phyloP scores from a whole-genome alignment of 1,140 invertebrate species.

The Scylla paramamosain region DNA sequence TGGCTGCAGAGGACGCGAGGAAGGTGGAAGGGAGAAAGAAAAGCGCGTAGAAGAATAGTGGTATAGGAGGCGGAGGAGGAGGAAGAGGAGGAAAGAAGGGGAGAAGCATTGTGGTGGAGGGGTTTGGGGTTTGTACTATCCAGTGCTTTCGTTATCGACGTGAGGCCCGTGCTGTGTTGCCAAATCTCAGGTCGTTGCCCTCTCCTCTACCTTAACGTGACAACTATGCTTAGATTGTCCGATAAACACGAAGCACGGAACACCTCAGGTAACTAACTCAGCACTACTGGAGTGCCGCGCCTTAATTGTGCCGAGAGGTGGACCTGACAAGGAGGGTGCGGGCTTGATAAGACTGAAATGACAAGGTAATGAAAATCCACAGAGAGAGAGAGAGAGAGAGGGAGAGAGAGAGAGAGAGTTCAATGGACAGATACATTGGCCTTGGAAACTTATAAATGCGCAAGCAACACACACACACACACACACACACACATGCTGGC shows the following conservation, averaged over 20 bases:
- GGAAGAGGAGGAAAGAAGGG: not conserved
- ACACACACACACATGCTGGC: too few species aligned
- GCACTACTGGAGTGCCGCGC: not conserved
- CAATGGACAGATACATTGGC: not conserved
- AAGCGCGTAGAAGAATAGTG: not conserved
- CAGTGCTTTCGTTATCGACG: not conserved
- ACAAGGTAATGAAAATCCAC: too few species aligned
- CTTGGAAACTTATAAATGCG: not conserved
- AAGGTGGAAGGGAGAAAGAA: not conserved
- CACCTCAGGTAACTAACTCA: not conserved
- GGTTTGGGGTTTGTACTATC: not conserved
- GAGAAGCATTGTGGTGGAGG: not conserved
- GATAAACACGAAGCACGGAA: not conserved
- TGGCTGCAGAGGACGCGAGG: too few species aligned
- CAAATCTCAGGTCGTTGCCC: constrained; percentile 18
- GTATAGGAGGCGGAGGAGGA: not conserved
- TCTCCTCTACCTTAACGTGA: not conserved
- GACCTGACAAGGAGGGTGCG: not conserved
- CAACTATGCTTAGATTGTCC: not conserved
- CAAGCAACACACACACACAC: too few species aligned
- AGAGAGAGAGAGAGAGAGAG: not conserved
- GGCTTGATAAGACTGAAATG: too few species aligned
- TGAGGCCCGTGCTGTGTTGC: not conserved
- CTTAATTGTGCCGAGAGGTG: not conserved
- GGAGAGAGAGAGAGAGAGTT: not conserved